These are phyloP conservation scores for Pao palembangensis DNA, from an alignment of 2,113 vertebrate species.

Conservation along the genomic window DNA sequence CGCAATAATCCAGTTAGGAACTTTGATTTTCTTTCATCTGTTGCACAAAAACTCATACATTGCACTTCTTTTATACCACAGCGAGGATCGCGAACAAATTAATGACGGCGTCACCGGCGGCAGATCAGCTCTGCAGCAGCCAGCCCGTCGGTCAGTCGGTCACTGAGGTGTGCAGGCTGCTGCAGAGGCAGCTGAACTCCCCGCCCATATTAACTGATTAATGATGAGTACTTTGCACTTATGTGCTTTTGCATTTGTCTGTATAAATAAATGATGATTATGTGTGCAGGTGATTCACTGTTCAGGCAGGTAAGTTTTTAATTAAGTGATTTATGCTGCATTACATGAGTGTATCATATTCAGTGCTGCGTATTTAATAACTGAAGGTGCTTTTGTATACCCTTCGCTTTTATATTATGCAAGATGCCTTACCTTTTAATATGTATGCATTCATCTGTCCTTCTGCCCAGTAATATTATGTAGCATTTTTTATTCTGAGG, in stretches of 20 bases:
- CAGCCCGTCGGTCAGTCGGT: background rate
- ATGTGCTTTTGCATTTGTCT: slow-evolving; percentile 28
- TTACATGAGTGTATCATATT: slow-evolving; percentile 45
- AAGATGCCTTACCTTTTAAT: slow-evolving; percentile 70
- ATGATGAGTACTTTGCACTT: slow-evolving; percentile 3
- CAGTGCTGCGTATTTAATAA: slow-evolving; percentile 58
- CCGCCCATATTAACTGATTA: background rate
- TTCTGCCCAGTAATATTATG: slow-evolving; percentile 77
- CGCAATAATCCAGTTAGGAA: slow-evolving; percentile 19
- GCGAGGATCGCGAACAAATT: slow-evolving; percentile 15
- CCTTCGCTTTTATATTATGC: slow-evolving; percentile 69
- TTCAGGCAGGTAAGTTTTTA: slow-evolving; percentile 30
- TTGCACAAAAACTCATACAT: slow-evolving; percentile 69
- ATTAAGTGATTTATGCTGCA: slow-evolving; percentile 42
- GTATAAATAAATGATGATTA: slow-evolving; percentile 23
- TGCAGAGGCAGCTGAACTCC: background rate
- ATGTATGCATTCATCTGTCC: slow-evolving; percentile 66
- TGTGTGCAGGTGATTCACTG: slow-evolving; percentile 31
- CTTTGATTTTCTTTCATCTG: slow-evolving; percentile 38
- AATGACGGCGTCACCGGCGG: slow-evolving; percentile 22
- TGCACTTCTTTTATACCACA: slow-evolving; percentile 64
- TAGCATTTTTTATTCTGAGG: slow-evolving; percentile 78
- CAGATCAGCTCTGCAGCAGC: slow-evolving; percentile 6
- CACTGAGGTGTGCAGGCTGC: background rate
- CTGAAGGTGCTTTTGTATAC: slow-evolving; percentile 47